phyloP scores from a whole-genome alignment of 2,113 vertebrate species.

The Empidonax traillii region DNA sequence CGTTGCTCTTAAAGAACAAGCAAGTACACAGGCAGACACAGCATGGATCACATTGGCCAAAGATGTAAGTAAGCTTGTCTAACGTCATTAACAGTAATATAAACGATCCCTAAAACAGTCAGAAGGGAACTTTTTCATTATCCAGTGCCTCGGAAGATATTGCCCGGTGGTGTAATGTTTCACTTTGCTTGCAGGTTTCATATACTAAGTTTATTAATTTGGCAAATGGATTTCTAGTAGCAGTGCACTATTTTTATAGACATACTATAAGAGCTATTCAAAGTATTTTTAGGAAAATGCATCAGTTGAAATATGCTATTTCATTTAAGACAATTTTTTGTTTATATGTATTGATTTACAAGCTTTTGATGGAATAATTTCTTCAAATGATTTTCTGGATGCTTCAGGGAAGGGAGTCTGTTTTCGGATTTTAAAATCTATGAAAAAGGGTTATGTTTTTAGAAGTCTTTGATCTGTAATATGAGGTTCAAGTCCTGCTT shows the following conservation, averaged over 20 bases:
- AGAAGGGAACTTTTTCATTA: not conserved
- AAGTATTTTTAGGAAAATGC: not conserved
- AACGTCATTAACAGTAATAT: not conserved
- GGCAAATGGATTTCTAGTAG: not conserved
- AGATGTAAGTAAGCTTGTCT: not conserved
- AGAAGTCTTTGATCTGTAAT: not conserved
- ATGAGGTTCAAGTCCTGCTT: not conserved
- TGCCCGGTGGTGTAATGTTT: not conserved
- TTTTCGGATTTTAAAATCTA: not conserved
- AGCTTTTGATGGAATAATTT: not conserved
- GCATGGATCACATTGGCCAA: not conserved
- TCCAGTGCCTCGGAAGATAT: not conserved
- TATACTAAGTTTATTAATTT: not conserved
- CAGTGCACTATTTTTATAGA: not conserved
- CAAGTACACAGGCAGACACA: not conserved
- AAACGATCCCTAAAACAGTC: not conserved
- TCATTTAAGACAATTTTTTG: not conserved
- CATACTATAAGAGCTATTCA: not conserved
- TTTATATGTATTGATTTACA: not conserved
- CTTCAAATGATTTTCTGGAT: not conserved
- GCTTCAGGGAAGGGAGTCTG: not conserved
- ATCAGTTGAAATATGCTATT: not conserved
- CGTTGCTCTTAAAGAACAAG: not conserved
- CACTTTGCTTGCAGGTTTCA: not conserved
- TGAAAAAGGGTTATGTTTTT: not conserved